These are phyloP conservation scores for Polyommatus icarus DNA, from an alignment of 2,888 invertebrate species.

Conservation along the genomic window DNA sequence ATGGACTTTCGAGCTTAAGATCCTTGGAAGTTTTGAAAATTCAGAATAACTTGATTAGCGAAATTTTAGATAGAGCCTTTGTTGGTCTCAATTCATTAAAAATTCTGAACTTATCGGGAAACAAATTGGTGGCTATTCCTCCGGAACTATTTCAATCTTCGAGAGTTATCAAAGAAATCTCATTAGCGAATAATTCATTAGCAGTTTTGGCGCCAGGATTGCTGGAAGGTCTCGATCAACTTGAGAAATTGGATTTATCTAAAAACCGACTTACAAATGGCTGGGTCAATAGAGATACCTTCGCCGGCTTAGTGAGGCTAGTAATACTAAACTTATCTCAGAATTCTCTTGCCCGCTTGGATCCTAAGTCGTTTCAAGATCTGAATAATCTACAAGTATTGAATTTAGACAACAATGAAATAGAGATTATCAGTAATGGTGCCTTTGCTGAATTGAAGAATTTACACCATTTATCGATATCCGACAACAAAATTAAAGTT, in stretches of 20 bases:
- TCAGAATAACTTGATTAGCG: conserved; percentile 87
- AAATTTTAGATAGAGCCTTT: conserved; percentile 87
- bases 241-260: conserved; percentile 87
- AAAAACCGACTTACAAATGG: conserved; percentile 86
- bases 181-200: conserved; percentile 90
- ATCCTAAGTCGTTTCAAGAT: conserved; percentile 86
- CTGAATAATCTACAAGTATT: conserved; percentile 87
- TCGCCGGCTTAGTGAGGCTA: conserved; percentile 86
- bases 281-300: conserved; percentile 89
- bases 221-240: conserved; percentile 86
- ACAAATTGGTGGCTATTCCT: conserved; percentile 88
- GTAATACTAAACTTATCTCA: conserved; percentile 87
- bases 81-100: conserved; percentile 85
- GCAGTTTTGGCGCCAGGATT: conserved; percentile 87
- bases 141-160: conserved; percentile 88
- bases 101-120: conserved; percentile 88
- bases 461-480: conserved; percentile 86
- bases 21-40: conserved; percentile 85
- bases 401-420: conserved; percentile 86
- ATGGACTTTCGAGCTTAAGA: conserved; percentile 85
- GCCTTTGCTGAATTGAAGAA: conserved; percentile 88
- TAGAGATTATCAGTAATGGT: conserved; percentile 85
- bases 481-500: conserved; percentile 84
- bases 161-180: conserved; percentile 84
- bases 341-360: conserved; percentile 85